phyloP scores from a whole-genome alignment of 2,797 vertebrate species.

The Dicrostonyx torquatus region DNA sequence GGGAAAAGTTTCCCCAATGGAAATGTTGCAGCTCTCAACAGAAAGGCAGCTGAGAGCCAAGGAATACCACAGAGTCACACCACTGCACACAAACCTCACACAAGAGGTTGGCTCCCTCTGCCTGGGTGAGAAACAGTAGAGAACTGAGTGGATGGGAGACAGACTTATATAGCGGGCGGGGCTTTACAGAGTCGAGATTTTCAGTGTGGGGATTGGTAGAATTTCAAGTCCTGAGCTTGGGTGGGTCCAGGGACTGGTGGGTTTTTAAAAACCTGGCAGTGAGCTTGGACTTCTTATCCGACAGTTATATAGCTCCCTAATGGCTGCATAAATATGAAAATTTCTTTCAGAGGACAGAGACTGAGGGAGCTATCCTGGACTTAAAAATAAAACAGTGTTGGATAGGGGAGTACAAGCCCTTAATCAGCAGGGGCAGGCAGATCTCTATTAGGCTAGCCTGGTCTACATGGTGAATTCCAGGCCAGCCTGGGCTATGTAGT shows the following conservation, averaged over 20 bases:
- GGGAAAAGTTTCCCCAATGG: neutral
- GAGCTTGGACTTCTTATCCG: neutral
- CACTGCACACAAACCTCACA: neutral
- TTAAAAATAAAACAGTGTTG: neutral
- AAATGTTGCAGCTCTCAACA: neutral
- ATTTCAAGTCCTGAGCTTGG: neutral
- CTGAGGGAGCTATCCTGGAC: neutral
- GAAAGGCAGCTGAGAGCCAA: neutral
- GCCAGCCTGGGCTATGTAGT: neutral
- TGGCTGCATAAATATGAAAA: neutral
- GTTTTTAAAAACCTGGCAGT: neutral
- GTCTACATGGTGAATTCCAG: neutral
- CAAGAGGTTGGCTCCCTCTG: neutral
- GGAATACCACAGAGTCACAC: neutral
- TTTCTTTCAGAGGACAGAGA: neutral
- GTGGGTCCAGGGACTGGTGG: neutral
- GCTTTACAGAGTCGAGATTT: neutral
- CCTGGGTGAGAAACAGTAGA: neutral
- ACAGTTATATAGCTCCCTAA: neutral
- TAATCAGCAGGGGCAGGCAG: neutral
- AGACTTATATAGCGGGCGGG: neutral
- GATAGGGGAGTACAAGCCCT: neutral
- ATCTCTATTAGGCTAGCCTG: neutral
- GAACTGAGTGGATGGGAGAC: neutral
- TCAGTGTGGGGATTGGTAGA: neutral